These are phyloP conservation scores for Diploscapter pachys DNA, from an alignment of 1,140 invertebrate genomes.

Conservation along the genomic window DNA sequence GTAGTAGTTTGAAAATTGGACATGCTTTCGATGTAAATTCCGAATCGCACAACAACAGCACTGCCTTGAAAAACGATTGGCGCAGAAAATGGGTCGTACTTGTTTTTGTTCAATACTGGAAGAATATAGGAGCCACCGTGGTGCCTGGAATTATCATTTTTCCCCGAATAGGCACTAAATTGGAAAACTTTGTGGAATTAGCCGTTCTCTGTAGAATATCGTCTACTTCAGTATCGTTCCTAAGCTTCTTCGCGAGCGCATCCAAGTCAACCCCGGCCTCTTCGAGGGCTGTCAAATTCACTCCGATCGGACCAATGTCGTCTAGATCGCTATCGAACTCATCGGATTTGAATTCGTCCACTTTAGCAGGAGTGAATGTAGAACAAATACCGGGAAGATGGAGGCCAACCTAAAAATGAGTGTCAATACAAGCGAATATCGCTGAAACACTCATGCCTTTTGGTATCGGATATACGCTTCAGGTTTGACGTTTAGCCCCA, in stretches of 20 bases:
- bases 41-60: conserved; percentile 53
- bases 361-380: conserved; percentile 55
- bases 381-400: conserved; percentile 54
- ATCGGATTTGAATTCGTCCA: conserved; percentile 55
- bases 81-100: conserved; percentile 57
- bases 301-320: conserved; percentile 58
- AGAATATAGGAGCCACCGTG: conserved; percentile 56
- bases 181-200: conserved; percentile 41
- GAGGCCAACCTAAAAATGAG: conserved; percentile 21
- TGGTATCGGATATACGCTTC: conserved; percentile 45
- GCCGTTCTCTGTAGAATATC: conserved; percentile 51
- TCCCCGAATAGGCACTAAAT: neutral
- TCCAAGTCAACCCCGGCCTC: conserved; percentile 56
- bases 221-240: conserved; percentile 58
- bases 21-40: conserved; percentile 58
- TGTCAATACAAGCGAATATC: conserved; percentile 15
- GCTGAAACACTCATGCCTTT: conserved; percentile 24
- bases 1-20: conserved; percentile 59
- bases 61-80: conserved; percentile 58
- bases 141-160: conserved; percentile 37
- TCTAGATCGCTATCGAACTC: conserved; percentile 55
- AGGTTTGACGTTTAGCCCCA: conserved; percentile 41
- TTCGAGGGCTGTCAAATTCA: conserved; percentile 55
- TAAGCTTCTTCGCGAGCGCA: conserved; percentile 53
- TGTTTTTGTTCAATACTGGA: conserved; percentile 54